Conservation (phyloP, 2,888 invertebrate genomes). For the Ryuthela nishihirai region DNA sequence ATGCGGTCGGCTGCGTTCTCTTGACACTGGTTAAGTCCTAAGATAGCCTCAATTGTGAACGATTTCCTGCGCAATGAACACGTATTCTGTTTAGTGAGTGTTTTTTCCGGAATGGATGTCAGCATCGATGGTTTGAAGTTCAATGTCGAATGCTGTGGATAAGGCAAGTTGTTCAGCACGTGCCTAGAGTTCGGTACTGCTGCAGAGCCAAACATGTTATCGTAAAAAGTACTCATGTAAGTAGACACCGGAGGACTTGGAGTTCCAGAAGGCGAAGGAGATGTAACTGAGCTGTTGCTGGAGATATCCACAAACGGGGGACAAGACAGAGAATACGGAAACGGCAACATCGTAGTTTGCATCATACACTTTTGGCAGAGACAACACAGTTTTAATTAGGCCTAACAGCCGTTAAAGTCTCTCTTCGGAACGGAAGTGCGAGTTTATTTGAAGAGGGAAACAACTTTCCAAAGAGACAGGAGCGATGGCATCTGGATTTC, state of each 20-base stretch:
- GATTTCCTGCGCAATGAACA: not conserved
- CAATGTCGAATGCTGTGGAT: too few species aligned
- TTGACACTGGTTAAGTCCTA: slow-evolving; percentile 19
- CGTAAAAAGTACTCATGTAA: not conserved
- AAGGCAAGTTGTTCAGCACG: too few species aligned
- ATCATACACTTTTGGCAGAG: not conserved
- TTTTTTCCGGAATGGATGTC: too few species aligned
- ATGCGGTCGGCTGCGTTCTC: not conserved
- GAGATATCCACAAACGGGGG: slow-evolving; percentile 2
- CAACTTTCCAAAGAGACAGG: too few species aligned
- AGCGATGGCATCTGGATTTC: too few species aligned
- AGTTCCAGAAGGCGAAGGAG: slow-evolving; percentile 9
- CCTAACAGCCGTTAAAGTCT: too few species aligned
- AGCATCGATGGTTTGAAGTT: too few species aligned
- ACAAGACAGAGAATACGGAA: slow-evolving; percentile 6
- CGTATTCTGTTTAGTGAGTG: too few species aligned
- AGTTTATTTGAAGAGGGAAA: too few species aligned
- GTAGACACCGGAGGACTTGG: slow-evolving; percentile 12
- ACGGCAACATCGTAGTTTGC: slow-evolving; percentile 18
- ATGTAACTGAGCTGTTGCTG: slow-evolving; percentile 6
- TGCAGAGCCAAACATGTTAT: slow-evolving; percentile 1
- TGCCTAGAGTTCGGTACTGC: too few species aligned
- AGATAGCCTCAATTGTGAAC: slow-evolving; percentile 25
- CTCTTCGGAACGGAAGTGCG: too few species aligned
- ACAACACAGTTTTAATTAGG: too few species aligned